Evolutionary conservation across 2,113 vertebrate species (phyloP).

Genomic region (Triplophysa dalaica): DNA sequence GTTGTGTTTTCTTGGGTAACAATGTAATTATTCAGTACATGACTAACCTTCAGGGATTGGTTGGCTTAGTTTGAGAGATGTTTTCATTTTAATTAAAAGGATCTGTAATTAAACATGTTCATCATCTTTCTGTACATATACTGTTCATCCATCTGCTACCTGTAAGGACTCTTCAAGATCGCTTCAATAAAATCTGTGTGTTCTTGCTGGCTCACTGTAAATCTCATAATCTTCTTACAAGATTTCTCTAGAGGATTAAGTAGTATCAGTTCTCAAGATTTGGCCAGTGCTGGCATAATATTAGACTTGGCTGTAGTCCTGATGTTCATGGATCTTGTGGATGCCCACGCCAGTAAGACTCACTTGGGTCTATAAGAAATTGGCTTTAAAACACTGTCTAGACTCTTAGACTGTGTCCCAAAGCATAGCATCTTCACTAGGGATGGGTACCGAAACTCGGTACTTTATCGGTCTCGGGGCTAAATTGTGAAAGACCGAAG

Average conservation of each 20-base stretch:
- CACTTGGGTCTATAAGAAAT: background rate
- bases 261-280: background rate
- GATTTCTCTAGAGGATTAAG: conserved; percentile 6
- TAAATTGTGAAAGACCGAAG: too few relatives aligned
- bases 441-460: too few relatives aligned
- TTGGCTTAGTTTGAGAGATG: conserved; percentile 27
- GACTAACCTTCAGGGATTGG: conserved; percentile 12
- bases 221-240: conserved; percentile 28
- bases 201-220: conserved; percentile 17
- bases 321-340: conserved; percentile 7
- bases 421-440: too few relatives aligned
- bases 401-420: background rate
- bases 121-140: background rate
- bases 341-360: background rate
- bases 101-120: conserved; percentile 18
- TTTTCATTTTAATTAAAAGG: conserved; percentile 10
- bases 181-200: background rate
- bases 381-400: conserved; percentile 1
- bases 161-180: conserved; percentile 22
- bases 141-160: conserved; percentile 22
- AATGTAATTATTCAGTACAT: conserved; percentile 28
- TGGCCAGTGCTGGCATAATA: conserved; percentile 12
- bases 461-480: too few relatives aligned
- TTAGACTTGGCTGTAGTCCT: conserved; percentile 8
- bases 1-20: conserved; percentile 20